Percentiles rank a stretch among this genome's conserved stretches.
phyloP scores from a whole-genome alignment of 2,113 vertebrate species.

The Recurvirostra avosetta region DNA sequence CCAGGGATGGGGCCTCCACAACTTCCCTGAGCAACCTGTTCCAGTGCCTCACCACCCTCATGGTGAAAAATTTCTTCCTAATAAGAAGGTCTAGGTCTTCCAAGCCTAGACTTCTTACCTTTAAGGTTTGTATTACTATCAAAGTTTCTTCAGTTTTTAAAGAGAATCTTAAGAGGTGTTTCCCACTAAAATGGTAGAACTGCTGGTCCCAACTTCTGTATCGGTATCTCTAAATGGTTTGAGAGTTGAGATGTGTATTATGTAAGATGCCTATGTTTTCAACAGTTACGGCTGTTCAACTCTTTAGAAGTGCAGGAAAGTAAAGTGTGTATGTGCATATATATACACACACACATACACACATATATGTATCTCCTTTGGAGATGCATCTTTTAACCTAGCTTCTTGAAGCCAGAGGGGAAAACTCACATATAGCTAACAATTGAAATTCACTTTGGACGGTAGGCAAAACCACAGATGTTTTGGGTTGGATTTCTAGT shows the following conservation, averaged over 20 bases:
- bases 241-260: not conserved
- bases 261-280: not conserved
- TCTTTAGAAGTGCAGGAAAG: not conserved
- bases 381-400: not conserved
- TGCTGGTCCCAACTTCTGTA: not conserved
- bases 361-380: not conserved
- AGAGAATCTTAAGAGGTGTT: not conserved
- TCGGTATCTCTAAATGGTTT: not conserved
- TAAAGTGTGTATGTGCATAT: not conserved
- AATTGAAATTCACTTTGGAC: not conserved
- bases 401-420: not conserved
- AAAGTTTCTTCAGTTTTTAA: not conserved
- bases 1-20: too few relatives aligned
- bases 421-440: not conserved
- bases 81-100: not conserved
- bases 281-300: not conserved
- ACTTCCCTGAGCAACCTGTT: too few relatives aligned
- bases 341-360: not conserved
- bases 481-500: not conserved
- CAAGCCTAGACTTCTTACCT: not conserved
- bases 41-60: too few relatives aligned
- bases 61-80: too few relatives aligned
- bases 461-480: not conserved
- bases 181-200: not conserved
- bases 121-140: not conserved